Evolutionary conservation across 2,888 invertebrate genomes (phyloP).

Genomic region (Orthonevra nobilis): DNA sequence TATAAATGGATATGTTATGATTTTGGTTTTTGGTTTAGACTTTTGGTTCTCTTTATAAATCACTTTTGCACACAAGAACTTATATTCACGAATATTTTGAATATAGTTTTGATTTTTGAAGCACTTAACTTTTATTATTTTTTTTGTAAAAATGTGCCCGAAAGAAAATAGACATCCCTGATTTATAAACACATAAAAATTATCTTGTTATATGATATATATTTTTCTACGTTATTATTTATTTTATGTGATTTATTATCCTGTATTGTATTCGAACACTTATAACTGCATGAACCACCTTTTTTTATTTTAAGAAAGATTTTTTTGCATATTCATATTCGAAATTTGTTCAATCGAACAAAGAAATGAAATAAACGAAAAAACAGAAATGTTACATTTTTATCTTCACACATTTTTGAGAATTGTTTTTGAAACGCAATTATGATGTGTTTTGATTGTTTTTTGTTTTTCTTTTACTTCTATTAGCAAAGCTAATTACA

Average conservation of each 20-base stretch:
- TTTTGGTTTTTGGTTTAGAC: slow-evolving; percentile 19
- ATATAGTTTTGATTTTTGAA: slow-evolving; percentile 60
- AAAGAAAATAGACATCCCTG: slow-evolving; percentile 22
- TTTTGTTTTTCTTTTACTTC: slow-evolving; percentile 28
- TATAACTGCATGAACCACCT: slow-evolving; percentile 44
- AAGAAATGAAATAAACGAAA: slow-evolving; percentile 54
- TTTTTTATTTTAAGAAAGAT: slow-evolving; percentile 3
- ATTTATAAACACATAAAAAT: no score
- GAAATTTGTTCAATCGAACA: slow-evolving; percentile 28
- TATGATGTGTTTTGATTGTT: slow-evolving; percentile 44
- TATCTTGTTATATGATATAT: slow-evolving; percentile 34
- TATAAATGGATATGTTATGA: slow-evolving; percentile 56
- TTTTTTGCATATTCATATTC: slow-evolving; percentile 40
- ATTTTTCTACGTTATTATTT: slow-evolving; percentile 23
- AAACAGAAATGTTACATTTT: slow-evolving; percentile 58
- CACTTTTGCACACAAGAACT: slow-evolving; percentile 47
- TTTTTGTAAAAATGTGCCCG: slow-evolving; percentile 60
- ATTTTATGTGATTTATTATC: slow-evolving; percentile 23
- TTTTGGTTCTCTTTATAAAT: slow-evolving; percentile 12
- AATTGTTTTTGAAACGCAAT: slow-evolving; percentile 59
- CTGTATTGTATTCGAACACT: slow-evolving; percentile 30
- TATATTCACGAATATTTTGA: slow-evolving; percentile 28
- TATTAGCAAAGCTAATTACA: neutral
- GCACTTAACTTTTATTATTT: slow-evolving; percentile 42
- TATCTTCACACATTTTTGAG: slow-evolving; percentile 39